Conservation (phyloP, 2,113 vertebrate genomes). For the Colossoma macropomum region DNA sequence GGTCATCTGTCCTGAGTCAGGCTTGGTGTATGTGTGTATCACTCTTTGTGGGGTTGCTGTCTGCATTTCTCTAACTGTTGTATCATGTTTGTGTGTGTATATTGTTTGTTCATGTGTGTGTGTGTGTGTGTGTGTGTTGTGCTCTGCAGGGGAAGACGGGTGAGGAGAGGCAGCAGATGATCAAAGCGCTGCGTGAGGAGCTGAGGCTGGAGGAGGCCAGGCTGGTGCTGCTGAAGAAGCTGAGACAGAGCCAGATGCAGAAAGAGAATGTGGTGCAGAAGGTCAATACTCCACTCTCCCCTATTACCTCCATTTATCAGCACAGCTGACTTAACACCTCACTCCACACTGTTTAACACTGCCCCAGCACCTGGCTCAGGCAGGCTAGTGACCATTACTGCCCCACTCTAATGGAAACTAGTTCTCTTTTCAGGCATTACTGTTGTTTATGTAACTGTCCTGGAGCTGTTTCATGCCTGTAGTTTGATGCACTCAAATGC, state of each 20-base stretch:
- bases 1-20: background rate
- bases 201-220: constrained; percentile 93
- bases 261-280: constrained; percentile 97
- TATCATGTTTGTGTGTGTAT: constrained; percentile 29
- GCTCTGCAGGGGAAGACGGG: constrained; percentile 85
- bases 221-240: constrained; percentile 93
- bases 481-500: constrained; percentile 16
- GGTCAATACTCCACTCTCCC: constrained; percentile 71
- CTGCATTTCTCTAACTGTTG: constrained; percentile 2
- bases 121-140: constrained; percentile 10
- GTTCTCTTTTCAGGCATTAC: background rate
- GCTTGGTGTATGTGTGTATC: constrained; percentile 22
- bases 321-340: background rate
- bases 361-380: constrained; percentile 9
- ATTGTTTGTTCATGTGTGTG: constrained; percentile 22
- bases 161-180: constrained; percentile 94
- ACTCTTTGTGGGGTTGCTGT: background rate
- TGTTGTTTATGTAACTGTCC: no score
- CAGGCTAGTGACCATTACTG: background rate
- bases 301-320: constrained; percentile 9
- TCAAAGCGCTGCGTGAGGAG: constrained; percentile 95
- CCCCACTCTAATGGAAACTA: background rate
- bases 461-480: no score
- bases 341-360: background rate
- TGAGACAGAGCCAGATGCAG: constrained; percentile 95